Conservation (phyloP, 2,888 invertebrate species). For the Eupithecia insigniata region DNA sequence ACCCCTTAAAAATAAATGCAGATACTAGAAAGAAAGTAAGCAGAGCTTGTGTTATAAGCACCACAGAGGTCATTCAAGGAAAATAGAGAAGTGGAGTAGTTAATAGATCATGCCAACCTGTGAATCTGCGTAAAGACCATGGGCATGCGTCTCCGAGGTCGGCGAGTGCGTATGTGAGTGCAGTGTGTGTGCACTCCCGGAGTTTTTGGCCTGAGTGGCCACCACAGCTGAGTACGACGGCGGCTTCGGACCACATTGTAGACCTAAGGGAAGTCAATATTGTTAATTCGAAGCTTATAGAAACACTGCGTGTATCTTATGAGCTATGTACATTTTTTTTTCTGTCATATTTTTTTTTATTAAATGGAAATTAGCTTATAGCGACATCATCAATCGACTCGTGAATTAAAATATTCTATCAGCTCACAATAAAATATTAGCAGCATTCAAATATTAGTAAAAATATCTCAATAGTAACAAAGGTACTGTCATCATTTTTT, state of each 20-base stretch:
- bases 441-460: too few species aligned
- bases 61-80: neutral
- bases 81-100: neutral
- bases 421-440: too few species aligned
- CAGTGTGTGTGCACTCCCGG: slow-evolving; percentile 70
- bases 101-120: slow-evolving; percentile 56
- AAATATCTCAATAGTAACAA: too few species aligned
- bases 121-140: slow-evolving; percentile 65
- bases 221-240: slow-evolving; percentile 73
- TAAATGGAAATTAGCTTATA: too few species aligned
- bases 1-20: too few species aligned
- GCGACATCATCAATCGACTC: too few species aligned
- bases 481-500: too few species aligned
- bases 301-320: neutral
- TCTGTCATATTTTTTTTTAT: too few species aligned
- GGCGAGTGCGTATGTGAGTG: slow-evolving; percentile 71
- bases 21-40: too few species aligned
- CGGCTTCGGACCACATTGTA: slow-evolving; percentile 72
- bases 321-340: neutral
- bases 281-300: neutral
- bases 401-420: too few species aligned
- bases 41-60: neutral
- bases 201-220: slow-evolving; percentile 66
- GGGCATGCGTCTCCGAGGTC: slow-evolving; percentile 65
- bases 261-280: slow-evolving; percentile 51